Evolutionary conservation across 2,888 invertebrate genomes (phyloP).

Genomic region (Ectemnius lituratus): DNA sequence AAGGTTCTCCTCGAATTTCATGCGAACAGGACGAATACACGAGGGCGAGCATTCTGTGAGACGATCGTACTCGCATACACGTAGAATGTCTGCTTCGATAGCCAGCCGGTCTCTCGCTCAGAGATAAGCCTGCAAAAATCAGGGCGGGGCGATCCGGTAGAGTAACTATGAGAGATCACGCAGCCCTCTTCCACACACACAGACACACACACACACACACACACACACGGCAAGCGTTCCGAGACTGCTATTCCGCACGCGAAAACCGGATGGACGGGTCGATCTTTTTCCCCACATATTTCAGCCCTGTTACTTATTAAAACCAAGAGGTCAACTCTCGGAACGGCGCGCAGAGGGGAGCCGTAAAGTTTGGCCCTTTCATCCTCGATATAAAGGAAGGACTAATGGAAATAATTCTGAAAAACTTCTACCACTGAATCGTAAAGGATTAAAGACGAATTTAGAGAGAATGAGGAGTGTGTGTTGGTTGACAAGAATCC

Average conservation of each 20-base stretch:
- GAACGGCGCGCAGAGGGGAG: neutral
- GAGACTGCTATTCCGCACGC: slow-evolving; percentile 14
- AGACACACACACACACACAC: no score
- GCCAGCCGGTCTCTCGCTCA: slow-evolving; percentile 1
- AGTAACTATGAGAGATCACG: slow-evolving; percentile 25
- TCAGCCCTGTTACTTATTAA: slow-evolving; percentile 3
- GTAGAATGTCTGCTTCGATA: neutral
- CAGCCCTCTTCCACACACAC: slow-evolving; percentile 4
- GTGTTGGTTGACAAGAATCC: no score
- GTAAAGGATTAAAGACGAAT: no score
- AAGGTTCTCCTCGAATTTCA: no score
- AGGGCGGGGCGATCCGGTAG: slow-evolving; percentile 18
- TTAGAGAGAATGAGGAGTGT: no score
- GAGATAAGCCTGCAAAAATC: slow-evolving; percentile 38
- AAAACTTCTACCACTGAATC: no score
- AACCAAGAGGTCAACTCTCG: neutral
- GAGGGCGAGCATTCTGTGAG: no score
- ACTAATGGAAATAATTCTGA: no score
- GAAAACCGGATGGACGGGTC: slow-evolving; percentile 1
- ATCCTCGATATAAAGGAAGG: no score
- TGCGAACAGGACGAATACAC: no score
- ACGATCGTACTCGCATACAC: slow-evolving; percentile 5
- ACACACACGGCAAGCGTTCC: neutral
- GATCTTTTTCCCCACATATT: slow-evolving; percentile 6
- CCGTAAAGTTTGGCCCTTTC: neutral